phyloP scores from a whole-genome alignment of 1,140 invertebrate species.

The Chymomyza costata region DNA sequence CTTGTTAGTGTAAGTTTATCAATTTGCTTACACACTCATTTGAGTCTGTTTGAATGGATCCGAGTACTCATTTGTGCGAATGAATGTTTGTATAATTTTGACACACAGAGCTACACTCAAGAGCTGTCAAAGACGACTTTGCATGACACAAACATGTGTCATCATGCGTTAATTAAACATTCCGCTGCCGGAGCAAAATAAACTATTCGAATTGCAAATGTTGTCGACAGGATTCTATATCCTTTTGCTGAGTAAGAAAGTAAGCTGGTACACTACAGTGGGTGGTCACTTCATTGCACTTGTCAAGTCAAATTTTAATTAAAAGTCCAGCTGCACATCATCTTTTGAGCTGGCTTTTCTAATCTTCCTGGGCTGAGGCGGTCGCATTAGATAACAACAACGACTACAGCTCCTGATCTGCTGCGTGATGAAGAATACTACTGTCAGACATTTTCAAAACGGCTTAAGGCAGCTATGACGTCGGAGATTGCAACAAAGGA shows the following conservation, averaged over 20 bases:
- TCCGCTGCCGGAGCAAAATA: constrained; percentile 6
- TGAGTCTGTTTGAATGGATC: too few relatives aligned
- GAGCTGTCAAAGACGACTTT: constrained; percentile 2
- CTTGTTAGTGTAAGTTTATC: too few relatives aligned
- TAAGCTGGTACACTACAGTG: not conserved
- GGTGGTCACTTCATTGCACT: constrained; percentile 4
- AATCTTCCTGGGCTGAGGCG: not conserved
- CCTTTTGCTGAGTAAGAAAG: not conserved
- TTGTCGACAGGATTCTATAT: constrained; percentile 8
- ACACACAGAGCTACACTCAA: not conserved
- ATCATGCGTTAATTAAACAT: constrained; percentile 20
- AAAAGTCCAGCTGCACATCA: constrained; percentile 24
- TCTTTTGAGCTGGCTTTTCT: constrained; percentile 1
- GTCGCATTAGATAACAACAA: constrained; percentile 32
- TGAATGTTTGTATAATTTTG: too few relatives aligned
- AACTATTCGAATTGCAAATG: not conserved
- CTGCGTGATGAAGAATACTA: constrained; percentile 21
- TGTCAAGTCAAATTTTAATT: constrained; percentile 41
- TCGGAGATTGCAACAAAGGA: too few relatives aligned
- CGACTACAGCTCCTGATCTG: constrained; percentile 8
- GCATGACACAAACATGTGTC: constrained; percentile 16
- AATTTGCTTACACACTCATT: too few relatives aligned
- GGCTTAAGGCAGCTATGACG: too few relatives aligned
- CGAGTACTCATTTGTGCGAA: too few relatives aligned
- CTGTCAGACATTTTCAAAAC: too few relatives aligned